Base-by-base conservation (phyloP, 2,888 invertebrate genomes). In the Temnothorax ravouxi region DNA sequence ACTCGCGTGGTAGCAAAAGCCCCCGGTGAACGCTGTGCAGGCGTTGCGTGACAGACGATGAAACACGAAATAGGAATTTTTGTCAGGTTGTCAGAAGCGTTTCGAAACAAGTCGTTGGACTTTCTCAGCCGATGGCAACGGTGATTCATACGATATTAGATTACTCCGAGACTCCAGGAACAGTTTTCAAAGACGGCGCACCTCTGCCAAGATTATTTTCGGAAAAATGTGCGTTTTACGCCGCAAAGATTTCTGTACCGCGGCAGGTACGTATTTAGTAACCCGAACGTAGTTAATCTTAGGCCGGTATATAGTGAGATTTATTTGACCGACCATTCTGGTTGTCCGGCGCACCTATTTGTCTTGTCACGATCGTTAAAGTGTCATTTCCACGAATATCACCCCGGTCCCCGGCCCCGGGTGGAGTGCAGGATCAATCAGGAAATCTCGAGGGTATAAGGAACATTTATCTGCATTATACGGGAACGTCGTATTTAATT, bases 351-450 rank as follows among this genome's bases (percentile, higher is more conserved):
- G 75, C 89, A 56, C 83, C 91, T 88, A 90, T 90, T 91, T 86
- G 91, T 90, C 91, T 90, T 88, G 86, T 87, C 88, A 86, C 71
- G 91, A 90, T 90, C 90, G 91, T 91, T 92, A 92, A 92, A 91
- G 89, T 88, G 89, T 92, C 91, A 92, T 90, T 91, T 91, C 89
- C 91, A 91, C 90, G 88, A 90, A 92, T 92, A 92, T 92, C 90
- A 81, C 74, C 74, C 64, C 85, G 80, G 61, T 21, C 59, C 29
- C 29, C 29, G 29, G 29, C 29, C 29, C 29, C 29, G 29, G 72
- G 75, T 79, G 62, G 77, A 84, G 85, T 82, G 81, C 88, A 84
- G 83, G 86, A 87, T 89, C 89, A 90, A 90, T 89, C 88, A 84
- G 84, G 83, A 84, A 72, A 85, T 75, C 76, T 76, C 80, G 77